These are phyloP conservation scores for Marmota flaviventris DNA, from an alignment of 2,113 vertebrate species.

Conservation along the genomic window DNA sequence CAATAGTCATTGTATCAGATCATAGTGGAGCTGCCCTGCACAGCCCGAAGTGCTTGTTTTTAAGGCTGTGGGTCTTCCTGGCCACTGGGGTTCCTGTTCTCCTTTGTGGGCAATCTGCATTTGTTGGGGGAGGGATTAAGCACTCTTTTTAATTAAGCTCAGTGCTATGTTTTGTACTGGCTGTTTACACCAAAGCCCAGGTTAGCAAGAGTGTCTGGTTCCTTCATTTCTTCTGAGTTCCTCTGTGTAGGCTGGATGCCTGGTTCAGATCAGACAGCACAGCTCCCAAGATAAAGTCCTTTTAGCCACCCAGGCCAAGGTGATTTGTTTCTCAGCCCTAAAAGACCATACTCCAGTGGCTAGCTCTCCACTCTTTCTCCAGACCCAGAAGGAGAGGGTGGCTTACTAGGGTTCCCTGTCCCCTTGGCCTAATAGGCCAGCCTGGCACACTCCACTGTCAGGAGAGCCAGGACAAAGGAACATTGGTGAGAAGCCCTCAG, in stretches of 20 bases:
- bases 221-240: conserved; percentile 58
- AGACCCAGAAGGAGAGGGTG: neutral
- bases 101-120: conserved; percentile 53
- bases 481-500: neutral
- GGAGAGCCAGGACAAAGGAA: neutral
- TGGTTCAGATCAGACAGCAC: neutral
- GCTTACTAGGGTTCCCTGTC: neutral
- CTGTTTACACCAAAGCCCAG: conserved; percentile 61
- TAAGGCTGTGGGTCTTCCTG: conserved; percentile 69
- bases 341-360: neutral
- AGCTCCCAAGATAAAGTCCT: conserved; percentile 24
- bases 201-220: conserved; percentile 40
- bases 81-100: conserved; percentile 41
- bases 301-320: conserved; percentile 20
- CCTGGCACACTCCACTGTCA: neutral
- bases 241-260: neutral
- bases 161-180: conserved; percentile 35
- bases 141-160: conserved; percentile 23
- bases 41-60: conserved; percentile 11
- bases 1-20: conserved; percentile 69
- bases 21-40: conserved; percentile 37
- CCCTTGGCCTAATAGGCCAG: neutral
- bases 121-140: conserved; percentile 40
- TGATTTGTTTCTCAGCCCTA: neutral
- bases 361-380: neutral